Percentiles rank a stretch among this genome's conserved stretches.
phyloP scores from a whole-genome alignment of 2,113 vertebrate species.

The Piaya cayana region DNA sequence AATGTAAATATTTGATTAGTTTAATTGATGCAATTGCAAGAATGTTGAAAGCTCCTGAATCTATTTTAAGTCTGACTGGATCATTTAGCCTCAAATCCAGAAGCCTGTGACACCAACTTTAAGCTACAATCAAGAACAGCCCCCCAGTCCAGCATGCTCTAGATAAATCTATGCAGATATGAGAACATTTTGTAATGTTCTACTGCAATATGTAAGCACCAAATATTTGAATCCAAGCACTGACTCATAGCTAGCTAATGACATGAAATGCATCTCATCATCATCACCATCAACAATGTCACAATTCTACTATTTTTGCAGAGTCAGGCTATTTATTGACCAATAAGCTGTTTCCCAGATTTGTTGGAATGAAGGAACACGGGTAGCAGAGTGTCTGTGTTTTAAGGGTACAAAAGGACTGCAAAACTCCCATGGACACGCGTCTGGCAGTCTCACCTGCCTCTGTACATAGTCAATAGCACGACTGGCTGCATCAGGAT shows the following conservation, averaged over 20 bases:
- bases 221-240: neutral
- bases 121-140: neutral
- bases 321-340: neutral
- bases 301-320: neutral
- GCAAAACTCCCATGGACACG: rapidly evolving
- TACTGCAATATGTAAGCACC: rapidly evolving
- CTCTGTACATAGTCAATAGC: conserved; percentile 97
- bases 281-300: neutral
- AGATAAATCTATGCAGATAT: neutral
- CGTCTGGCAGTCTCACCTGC: conserved; percentile 80
- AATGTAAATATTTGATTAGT: neutral
- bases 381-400: neutral
- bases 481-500: conserved; percentile 91
- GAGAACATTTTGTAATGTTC: neutral
- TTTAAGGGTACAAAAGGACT: neutral
- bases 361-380: neutral
- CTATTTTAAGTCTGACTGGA: neutral
- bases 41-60: neutral
- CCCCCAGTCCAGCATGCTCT: neutral
- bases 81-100: neutral
- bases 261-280: neutral
- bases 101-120: neutral
- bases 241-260: neutral
- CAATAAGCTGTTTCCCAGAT: neutral
- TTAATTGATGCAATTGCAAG: neutral